Evolutionary conservation across 2,113 vertebrate species (phyloP).

Genomic region (Nematolebias whitei): DNA sequence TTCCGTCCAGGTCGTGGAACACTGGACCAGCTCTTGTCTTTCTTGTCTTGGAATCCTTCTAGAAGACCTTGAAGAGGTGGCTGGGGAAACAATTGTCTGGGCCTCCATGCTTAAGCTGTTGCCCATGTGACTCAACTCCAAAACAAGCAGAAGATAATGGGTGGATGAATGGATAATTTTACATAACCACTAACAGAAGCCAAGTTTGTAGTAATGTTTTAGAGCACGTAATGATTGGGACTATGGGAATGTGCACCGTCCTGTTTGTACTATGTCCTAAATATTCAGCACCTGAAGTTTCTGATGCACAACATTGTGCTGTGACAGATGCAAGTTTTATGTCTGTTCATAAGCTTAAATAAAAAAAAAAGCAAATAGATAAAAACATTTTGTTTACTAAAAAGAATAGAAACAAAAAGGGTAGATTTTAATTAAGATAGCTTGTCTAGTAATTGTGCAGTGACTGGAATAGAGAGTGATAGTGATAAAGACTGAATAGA

Average conservation of each 20-base stretch:
- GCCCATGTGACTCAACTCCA: no score
- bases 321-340: constrained; percentile 23
- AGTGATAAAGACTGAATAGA: not conserved
- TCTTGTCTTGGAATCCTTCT: no score
- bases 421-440: constrained; percentile 70
- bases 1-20: no score
- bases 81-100: no score
- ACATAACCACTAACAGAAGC: not conserved
- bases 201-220: not conserved
- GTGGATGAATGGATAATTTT: no score
- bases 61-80: no score
- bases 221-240: no score
- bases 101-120: no score
- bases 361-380: constrained; percentile 23
- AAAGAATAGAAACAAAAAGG: constrained; percentile 45
- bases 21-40: no score
- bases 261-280: not conserved
- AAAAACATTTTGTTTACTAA: constrained; percentile 40
- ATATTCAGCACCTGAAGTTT: not conserved
- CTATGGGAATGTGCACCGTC: not conserved
- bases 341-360: constrained; percentile 3
- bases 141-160: no score
- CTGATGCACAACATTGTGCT: not conserved
- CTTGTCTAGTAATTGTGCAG: constrained; percentile 7
- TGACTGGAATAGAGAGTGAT: not conserved